phyloP scores from a whole-genome alignment of 2,113 vertebrate species.

The Numenius arquata region DNA sequence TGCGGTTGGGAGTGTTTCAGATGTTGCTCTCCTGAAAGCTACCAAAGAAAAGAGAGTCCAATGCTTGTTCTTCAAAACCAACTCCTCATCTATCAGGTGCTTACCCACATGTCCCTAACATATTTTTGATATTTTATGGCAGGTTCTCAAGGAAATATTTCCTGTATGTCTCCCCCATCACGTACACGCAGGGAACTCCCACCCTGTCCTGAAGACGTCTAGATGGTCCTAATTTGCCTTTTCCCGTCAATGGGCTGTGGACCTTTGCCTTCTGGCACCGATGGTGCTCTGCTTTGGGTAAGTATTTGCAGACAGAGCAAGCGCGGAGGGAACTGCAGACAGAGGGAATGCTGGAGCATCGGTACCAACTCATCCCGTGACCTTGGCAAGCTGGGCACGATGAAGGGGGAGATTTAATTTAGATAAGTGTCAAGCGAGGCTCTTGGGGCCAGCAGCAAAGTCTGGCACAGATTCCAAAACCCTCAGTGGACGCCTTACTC shows the following conservation, averaged over 20 bases:
- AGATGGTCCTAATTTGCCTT: not conserved
- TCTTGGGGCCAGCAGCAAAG: not conserved
- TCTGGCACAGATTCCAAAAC: not conserved
- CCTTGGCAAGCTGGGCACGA: not conserved
- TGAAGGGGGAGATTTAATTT: slow-evolving; percentile 40
- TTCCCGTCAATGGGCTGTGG: fast-evolving
- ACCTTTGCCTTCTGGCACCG: not conserved
- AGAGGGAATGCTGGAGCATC: not conserved
- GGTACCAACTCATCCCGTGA: not conserved
- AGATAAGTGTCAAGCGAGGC: slow-evolving; percentile 5
- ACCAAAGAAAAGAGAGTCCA: not conserved
- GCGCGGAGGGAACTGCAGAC: fast-evolving
- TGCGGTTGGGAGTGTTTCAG: not conserved
- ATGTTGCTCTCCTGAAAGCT: not conserved
- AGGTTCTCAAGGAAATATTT: not conserved
- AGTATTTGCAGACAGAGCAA: not conserved
- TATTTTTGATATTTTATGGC: not conserved
- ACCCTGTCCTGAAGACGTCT: not conserved
- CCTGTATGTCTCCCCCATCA: fast-evolving
- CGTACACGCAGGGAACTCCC: fast-evolving
- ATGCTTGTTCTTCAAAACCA: not conserved
- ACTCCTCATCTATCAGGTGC: not conserved
- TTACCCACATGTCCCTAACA: not conserved
- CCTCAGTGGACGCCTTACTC: not conserved
- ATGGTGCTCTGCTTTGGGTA: not conserved